phyloP scores from a whole-genome alignment of 1,140 invertebrate species.

The Cotesia vestalis region DNA sequence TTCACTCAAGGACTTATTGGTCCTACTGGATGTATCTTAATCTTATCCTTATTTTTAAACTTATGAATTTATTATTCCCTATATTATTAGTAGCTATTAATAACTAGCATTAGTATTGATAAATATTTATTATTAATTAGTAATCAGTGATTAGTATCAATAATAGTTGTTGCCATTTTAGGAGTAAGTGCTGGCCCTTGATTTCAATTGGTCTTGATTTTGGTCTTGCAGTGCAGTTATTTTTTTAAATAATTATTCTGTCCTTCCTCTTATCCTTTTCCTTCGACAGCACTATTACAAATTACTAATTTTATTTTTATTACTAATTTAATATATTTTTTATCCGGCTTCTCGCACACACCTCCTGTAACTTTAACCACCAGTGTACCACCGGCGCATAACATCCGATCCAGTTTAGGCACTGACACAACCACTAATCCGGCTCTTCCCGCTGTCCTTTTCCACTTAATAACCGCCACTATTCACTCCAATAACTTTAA shows the following conservation, averaged over 20 bases:
- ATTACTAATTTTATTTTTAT: constrained; percentile 29
- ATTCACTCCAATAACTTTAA: background rate
- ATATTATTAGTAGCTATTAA: background rate
- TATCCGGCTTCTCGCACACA: constrained; percentile 29
- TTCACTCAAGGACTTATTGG: background rate
- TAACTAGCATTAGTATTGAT: background rate
- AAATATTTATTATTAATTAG: background rate
- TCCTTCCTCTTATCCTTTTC: constrained; percentile 33
- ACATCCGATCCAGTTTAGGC: constrained; percentile 42
- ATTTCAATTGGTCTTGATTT: background rate
- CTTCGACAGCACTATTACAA: constrained; percentile 34
- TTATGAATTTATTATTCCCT: too few relatives aligned
- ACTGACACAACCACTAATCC: constrained; percentile 27
- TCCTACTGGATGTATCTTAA: background rate
- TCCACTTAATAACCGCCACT: constrained; percentile 25
- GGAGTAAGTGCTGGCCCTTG: background rate
- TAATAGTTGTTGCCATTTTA: background rate
- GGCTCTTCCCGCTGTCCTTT: constrained; percentile 15
- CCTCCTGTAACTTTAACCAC: constrained; percentile 47
- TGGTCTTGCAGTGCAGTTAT: background rate
- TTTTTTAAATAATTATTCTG: background rate
- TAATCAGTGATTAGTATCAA: too few relatives aligned
- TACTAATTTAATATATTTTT: constrained; percentile 43
- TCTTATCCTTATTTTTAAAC: too few relatives aligned
- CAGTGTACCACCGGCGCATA: constrained; percentile 54